These are phyloP conservation scores for Calvadosia cruxmelitensis DNA, from an alignment of 30 jellyfish, hydroid and myxozoan genomes.

Conservation along the genomic window DNA sequence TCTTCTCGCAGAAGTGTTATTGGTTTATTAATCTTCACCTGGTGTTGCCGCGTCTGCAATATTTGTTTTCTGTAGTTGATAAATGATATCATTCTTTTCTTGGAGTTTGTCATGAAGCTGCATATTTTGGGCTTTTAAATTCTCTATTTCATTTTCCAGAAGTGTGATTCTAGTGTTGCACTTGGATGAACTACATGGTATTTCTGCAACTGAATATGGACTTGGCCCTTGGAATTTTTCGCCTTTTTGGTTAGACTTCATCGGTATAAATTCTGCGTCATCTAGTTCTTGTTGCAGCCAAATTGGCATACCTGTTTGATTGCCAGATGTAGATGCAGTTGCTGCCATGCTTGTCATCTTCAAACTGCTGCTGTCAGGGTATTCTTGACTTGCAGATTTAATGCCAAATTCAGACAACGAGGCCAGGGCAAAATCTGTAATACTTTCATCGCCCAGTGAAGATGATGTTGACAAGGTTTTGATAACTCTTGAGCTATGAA, in stretches of 20 bases:
- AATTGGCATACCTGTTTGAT: constrained; percentile 35
- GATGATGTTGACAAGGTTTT: constrained; percentile 37
- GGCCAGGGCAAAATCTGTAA: background rate
- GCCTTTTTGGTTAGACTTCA: constrained; percentile 17
- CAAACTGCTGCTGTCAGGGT: background rate
- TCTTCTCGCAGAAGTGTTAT: too few species aligned
- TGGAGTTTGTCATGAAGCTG: too few species aligned
- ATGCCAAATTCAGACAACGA: background rate
- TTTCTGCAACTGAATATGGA: background rate
- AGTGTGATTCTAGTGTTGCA: background rate
- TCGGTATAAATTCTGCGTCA: constrained; percentile 52
- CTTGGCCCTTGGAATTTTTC: background rate
- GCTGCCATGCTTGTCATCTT: background rate
- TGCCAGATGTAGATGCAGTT: too few species aligned
- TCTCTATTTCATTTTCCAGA: background rate
- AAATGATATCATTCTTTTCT: too few species aligned
- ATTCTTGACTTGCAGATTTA: background rate
- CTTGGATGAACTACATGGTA: too few species aligned
- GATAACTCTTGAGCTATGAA: constrained; percentile 51
- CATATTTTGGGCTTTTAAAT: background rate
- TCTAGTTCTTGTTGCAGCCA: constrained; percentile 64
- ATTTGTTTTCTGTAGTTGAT: too few species aligned
- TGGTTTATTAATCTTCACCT: too few species aligned
- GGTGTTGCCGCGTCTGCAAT: too few species aligned
- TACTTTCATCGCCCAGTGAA: constrained; percentile 8